A percentile compares a stretch with the other conserved stretches of the same genome.
These are phyloP conservation scores for Lasioglossum figueresi DNA, from an alignment of 2,888 invertebrate genomes.

Conservation along the genomic window DNA sequence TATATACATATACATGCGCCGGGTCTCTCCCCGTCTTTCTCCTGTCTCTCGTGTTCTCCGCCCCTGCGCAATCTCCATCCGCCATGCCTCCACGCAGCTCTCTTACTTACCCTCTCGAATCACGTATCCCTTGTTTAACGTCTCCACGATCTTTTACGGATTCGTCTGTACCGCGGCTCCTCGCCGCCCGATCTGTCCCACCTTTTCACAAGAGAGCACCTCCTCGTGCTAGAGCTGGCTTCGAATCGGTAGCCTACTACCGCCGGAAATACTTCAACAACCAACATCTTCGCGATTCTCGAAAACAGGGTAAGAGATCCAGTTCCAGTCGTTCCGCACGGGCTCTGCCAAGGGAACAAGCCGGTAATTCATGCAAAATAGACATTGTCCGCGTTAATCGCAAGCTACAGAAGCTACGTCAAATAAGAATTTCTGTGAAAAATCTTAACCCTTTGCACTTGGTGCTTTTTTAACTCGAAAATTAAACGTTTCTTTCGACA, in stretches of 20 bases:
- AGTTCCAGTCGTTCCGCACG: background rate
- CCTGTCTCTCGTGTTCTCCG: background rate
- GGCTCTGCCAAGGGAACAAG: background rate
- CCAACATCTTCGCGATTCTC: background rate
- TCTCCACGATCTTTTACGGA: constrained; percentile 17
- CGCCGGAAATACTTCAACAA: background rate
- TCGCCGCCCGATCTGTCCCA: background rate
- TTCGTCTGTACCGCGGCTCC: background rate
- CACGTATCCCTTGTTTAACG: background rate
- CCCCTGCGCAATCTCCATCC: constrained; percentile 28
- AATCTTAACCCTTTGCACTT: no score
- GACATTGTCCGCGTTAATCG: background rate
- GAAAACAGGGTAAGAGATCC: background rate
- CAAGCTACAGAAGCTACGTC: no score
- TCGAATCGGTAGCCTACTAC: background rate
- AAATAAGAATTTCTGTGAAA: no score
- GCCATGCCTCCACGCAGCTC: background rate
- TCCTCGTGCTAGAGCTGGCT: background rate
- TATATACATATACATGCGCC: background rate
- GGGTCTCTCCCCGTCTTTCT: background rate
- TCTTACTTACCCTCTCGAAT: constrained; percentile 9
- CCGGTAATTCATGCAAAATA: background rate
- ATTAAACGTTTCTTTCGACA: no score
- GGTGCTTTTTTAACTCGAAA: no score
- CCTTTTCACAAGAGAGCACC: background rate